phyloP scores from a whole-genome alignment of 2,888 invertebrate genomes.

The Orthosia cruda region DNA sequence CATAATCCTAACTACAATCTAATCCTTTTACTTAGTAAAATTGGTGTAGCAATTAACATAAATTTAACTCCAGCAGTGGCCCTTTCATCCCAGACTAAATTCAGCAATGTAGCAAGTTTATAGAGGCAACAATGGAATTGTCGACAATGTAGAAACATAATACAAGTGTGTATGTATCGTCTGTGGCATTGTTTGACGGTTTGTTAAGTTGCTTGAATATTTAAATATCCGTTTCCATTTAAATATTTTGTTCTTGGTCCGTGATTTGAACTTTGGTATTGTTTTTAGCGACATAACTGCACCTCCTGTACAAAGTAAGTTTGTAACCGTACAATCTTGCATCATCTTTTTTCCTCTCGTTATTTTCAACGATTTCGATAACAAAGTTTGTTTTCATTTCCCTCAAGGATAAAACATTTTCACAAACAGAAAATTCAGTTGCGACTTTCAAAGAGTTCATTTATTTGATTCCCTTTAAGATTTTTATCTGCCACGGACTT shows the following conservation, averaged over 20 bases:
- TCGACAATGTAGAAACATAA: constrained; percentile 54
- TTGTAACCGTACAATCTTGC: not conserved
- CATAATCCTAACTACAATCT: constrained; percentile 60
- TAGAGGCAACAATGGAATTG: constrained; percentile 57
- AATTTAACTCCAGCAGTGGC: constrained; percentile 50
- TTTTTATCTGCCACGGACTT: constrained; percentile 50
- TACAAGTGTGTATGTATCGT: constrained; percentile 55
- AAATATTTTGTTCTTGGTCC: constrained; percentile 36
- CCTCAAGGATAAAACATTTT: constrained; percentile 26
- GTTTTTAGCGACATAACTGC: constrained; percentile 30
- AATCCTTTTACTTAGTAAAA: constrained; percentile 61
- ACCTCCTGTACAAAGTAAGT: not conserved
- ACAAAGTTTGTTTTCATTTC: not conserved
- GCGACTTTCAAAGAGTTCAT: constrained; percentile 42
- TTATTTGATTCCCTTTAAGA: constrained; percentile 57
- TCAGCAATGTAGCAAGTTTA: constrained; percentile 55
- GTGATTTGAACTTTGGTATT: constrained; percentile 50
- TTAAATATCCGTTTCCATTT: constrained; percentile 62
- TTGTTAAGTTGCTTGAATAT: constrained; percentile 69
- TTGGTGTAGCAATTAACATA: constrained; percentile 62
- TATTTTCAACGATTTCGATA: not conserved
- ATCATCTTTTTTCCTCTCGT: not conserved
- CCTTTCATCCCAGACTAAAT: constrained; percentile 56
- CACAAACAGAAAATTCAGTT: constrained; percentile 40
- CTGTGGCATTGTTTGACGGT: constrained; percentile 65